phyloP scores from a whole-genome alignment of 2,888 invertebrate species.

The Oeneis ivallda region DNA sequence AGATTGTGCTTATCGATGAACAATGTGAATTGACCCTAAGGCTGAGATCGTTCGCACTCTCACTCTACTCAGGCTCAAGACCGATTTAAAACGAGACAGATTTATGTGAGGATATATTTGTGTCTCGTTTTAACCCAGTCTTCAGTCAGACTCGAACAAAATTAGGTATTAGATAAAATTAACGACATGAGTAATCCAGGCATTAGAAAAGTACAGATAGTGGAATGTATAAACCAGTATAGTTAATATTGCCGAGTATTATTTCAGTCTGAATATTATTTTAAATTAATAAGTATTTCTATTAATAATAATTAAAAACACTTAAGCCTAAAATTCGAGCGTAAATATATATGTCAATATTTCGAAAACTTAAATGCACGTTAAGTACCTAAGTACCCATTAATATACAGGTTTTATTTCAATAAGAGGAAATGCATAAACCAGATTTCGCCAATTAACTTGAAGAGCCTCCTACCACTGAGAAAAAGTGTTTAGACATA shows the following conservation, averaged over 20 bases:
- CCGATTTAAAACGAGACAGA: too few relatives aligned
- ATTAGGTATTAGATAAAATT: not conserved
- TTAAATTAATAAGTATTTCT: constrained; percentile 15
- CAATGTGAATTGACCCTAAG: too few relatives aligned
- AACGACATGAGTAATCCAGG: constrained; percentile 35
- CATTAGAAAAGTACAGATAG: constrained; percentile 8
- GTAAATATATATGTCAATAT: not conserved
- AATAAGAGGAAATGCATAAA: not conserved
- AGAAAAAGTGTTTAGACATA: too few relatives aligned
- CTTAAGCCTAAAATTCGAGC: constrained; percentile 8
- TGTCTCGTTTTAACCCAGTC: too few relatives aligned
- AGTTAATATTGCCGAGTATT: constrained; percentile 22
- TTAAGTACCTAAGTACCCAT: constrained; percentile 11
- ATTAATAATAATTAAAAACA: constrained; percentile 5
- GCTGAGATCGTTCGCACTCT: too few relatives aligned
- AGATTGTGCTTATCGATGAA: too few relatives aligned
- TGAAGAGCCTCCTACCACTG: too few relatives aligned
- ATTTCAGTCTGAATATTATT: constrained; percentile 21
- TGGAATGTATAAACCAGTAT: constrained; percentile 38
- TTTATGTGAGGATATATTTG: too few relatives aligned
- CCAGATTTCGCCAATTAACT: too few relatives aligned
- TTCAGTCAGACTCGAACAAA: not conserved
- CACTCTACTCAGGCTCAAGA: too few relatives aligned
- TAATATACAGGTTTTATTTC: not conserved
- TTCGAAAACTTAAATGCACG: constrained; percentile 7